phyloP scores from a whole-genome alignment of 2,797 vertebrate genomes.

The Borostomias antarcticus region DNA sequence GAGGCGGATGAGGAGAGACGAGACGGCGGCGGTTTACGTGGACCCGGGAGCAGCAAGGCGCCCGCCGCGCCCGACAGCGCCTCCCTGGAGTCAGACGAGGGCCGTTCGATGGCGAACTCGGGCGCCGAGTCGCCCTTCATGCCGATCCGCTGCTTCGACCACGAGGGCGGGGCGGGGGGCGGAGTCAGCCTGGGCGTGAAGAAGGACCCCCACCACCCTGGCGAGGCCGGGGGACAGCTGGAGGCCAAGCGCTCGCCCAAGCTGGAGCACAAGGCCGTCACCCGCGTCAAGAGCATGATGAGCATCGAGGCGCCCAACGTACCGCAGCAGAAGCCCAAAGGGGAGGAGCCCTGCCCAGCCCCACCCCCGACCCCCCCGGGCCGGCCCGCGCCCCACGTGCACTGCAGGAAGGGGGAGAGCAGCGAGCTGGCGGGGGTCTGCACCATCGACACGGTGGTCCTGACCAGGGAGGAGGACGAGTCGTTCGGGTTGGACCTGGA shows the following conservation, averaged over 20 bases:
- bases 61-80: constrained; percentile 56
- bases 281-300: constrained; percentile 80
- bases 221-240: constrained; percentile 56
- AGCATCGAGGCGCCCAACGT: constrained; percentile 73
- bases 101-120: constrained; percentile 16
- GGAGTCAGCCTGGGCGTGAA: constrained; percentile 62
- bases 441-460: constrained; percentile 69
- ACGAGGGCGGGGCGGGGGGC: constrained; percentile 28
- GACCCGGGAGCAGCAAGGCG: constrained; percentile 56
- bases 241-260: constrained; percentile 85
- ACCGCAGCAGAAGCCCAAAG: constrained; percentile 63
- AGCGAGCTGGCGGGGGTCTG: constrained; percentile 46
- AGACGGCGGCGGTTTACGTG: constrained; percentile 60
- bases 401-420: constrained; percentile 57
- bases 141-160: constrained; percentile 63
- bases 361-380: constrained; percentile 45
- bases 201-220: constrained; percentile 58
- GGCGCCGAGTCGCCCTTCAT: constrained; percentile 68
- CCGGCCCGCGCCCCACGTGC: constrained; percentile 42
- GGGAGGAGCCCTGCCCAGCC: constrained; percentile 63
- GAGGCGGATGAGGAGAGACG: constrained; percentile 66
- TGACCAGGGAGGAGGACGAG: constrained; percentile 74
- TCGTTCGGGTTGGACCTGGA: constrained; percentile 82
- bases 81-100: constrained; percentile 66
- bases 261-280: constrained; percentile 84